phyloP scores from a whole-genome alignment of 2,888 invertebrate species.

The Drosophila lutescens region DNA sequence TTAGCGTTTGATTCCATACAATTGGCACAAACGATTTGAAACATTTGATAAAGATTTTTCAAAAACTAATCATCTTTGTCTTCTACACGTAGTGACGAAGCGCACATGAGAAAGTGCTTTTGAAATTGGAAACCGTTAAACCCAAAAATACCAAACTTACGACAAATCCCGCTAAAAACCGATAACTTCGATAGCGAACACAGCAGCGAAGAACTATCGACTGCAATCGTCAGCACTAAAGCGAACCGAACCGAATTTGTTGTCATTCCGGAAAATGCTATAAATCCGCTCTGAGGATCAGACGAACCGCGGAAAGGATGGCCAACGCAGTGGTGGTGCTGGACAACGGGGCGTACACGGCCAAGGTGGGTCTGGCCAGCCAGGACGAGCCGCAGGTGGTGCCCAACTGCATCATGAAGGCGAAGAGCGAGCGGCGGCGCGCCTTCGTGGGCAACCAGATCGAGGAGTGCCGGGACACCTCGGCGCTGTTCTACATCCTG shows the following conservation, averaged over 20 bases:
- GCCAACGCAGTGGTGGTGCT: conserved; percentile 85
- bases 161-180: too few relatives aligned
- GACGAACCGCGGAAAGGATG: conserved; percentile 18
- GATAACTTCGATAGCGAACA: background rate
- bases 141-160: too few relatives aligned
- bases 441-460: conserved; percentile 97
- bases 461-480: conserved; percentile 97
- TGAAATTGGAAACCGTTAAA: too few relatives aligned
- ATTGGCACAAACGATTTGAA: background rate
- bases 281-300: background rate
- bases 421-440: conserved; percentile 96
- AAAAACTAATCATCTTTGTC: too few relatives aligned
- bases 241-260: background rate
- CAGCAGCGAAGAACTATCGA: background rate
- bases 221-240: conserved; percentile 10
- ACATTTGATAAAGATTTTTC: too few relatives aligned
- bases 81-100: too few relatives aligned
- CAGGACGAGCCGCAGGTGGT: conserved; percentile 90
- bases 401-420: conserved; percentile 99
- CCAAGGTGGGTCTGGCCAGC: conserved; percentile 93
- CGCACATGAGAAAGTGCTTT: too few relatives aligned
- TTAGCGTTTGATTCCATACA: background rate
- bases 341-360: conserved; percentile 95
- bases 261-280: conserved; percentile 10
- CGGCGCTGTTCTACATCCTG: conserved; percentile 96